These are phyloP conservation scores for Gandaritis pyraliata DNA, from an alignment of 2,888 invertebrate genomes.

Conservation along the genomic window DNA sequence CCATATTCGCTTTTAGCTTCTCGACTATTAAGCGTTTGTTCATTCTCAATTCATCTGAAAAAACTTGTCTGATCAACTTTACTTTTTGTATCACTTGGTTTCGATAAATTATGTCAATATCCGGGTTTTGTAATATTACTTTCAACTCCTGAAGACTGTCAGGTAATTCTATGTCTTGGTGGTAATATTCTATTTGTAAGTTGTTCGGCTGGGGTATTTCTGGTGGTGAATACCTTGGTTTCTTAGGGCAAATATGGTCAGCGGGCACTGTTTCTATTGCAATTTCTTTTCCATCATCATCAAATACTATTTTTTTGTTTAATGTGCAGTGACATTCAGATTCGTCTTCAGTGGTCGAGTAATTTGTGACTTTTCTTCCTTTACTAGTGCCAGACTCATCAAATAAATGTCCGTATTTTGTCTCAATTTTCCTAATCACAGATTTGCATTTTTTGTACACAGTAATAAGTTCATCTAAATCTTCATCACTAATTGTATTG, in stretches of 20 bases:
- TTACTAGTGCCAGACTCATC: conserved; percentile 35
- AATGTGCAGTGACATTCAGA: conserved; percentile 58
- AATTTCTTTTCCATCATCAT: conserved; percentile 66
- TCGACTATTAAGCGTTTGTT: conserved; percentile 61
- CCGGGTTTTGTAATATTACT: conserved; percentile 55
- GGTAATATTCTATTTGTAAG: conserved; percentile 60
- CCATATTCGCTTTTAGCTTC: conserved; percentile 60
- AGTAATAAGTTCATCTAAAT: conserved; percentile 63
- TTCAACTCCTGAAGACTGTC: conserved; percentile 57
- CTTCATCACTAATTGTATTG: conserved; percentile 52
- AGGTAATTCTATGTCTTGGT: conserved; percentile 52
- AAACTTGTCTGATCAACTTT: conserved; percentile 55
- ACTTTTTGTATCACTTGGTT: conserved; percentile 65
- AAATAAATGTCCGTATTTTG: conserved; percentile 73
- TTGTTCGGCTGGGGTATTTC: conserved; percentile 29
- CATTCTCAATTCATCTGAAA: conserved; percentile 59
- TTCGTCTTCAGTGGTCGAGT: conserved; percentile 36
- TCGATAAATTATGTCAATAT: conserved; percentile 52
- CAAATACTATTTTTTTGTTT: conserved; percentile 71
- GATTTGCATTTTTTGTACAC: conserved; percentile 69
- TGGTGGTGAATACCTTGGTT: conserved; percentile 35
- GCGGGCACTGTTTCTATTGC: conserved; percentile 44
- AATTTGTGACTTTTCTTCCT: conserved; percentile 34
- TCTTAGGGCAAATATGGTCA: conserved; percentile 65
- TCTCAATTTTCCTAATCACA: conserved; percentile 67